phyloP scores from a whole-genome alignment of 2,888 invertebrate species.

The Callyntrura sp. region DNA sequence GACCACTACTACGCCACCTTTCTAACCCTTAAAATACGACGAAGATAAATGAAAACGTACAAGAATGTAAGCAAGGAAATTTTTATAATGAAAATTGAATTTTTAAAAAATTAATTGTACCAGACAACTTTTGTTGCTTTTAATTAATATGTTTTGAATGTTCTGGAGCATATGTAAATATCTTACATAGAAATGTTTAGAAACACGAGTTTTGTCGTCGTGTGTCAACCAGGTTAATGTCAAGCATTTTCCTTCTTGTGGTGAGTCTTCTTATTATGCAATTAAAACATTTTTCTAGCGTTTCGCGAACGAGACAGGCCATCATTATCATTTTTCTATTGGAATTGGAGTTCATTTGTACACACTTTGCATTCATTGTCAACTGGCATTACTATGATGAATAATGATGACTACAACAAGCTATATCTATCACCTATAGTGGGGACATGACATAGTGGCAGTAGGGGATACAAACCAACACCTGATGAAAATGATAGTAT shows the following conservation, averaged over 20 bases:
- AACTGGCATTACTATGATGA: conserved; percentile 11
- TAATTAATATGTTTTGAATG: too few relatives aligned
- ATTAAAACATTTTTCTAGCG: not conserved
- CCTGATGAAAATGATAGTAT: not conserved
- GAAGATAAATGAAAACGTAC: not conserved
- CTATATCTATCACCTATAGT: not conserved
- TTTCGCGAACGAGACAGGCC: not conserved
- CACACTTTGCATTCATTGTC: not conserved
- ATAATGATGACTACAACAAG: not conserved
- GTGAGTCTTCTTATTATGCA: conserved; percentile 33
- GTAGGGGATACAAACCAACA: conserved; percentile 8
- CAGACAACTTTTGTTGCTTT: too few relatives aligned
- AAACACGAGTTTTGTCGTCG: too few relatives aligned
- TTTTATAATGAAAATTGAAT: not conserved
- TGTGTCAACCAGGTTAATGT: conserved; percentile 42
- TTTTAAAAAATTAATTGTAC: not conserved
- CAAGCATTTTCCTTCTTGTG: conserved; percentile 15
- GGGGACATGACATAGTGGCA: not conserved
- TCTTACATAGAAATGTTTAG: too few relatives aligned
- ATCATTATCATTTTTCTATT: not conserved
- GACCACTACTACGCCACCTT: not conserved
- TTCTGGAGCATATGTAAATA: too few relatives aligned
- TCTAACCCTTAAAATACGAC: too few relatives aligned
- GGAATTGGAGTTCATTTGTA: conserved; percentile 13
- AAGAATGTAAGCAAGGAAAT: not conserved